Base-by-base conservation (phyloP, 2,888 invertebrate genomes). In the Pristionchus maxplancki region DNA sequence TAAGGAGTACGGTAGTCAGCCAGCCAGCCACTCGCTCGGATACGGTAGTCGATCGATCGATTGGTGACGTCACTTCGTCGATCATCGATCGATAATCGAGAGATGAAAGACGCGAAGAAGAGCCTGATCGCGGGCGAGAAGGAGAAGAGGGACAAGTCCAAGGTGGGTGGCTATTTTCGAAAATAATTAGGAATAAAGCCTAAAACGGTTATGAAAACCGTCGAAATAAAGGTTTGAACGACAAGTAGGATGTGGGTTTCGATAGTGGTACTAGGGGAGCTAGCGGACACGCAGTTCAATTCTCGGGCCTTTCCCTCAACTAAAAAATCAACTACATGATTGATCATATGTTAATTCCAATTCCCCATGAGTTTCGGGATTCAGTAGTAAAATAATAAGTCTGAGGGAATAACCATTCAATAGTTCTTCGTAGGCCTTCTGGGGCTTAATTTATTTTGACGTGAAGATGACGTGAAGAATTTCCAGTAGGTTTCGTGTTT, bases 61-160 rank as follows among this genome's bases (percentile, higher is more conserved):
- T 83, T 50, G 74, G 74, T 74, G 71, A 71, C 44, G 78, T 44
- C 44, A 44, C 44, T 11, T 44, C 44, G 44, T 44, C 44, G 44
- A n/a, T 44, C 44, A 48, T 78, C 78, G 82, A 44, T 53, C 82
- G 50, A 20, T 20, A 31, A 53, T 50, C 31, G 50, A 82, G 50
- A 82, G 24, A 83, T 83, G 82, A 85, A 85, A n/a, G 85, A 85
- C 28, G 85, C 64, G 85, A 85, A 85, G 85, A 62, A 64, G 64
- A 37, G 28, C 17, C 62, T 64, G 85, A 62, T 85, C n/a, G 85
- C 58, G 17, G 85, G 64, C 40, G 64, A 85, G 85, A 64, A 85
- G 40, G 64, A 85, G 85, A 87, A 67, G 71, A 50, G 71, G 50
- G 87, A 87, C 53, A 71, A 86, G 37, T 86, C 71, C 34, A 86